phyloP scores from a whole-genome alignment of 2,797 vertebrate species.

The Pelochelys cantorii region DNA sequence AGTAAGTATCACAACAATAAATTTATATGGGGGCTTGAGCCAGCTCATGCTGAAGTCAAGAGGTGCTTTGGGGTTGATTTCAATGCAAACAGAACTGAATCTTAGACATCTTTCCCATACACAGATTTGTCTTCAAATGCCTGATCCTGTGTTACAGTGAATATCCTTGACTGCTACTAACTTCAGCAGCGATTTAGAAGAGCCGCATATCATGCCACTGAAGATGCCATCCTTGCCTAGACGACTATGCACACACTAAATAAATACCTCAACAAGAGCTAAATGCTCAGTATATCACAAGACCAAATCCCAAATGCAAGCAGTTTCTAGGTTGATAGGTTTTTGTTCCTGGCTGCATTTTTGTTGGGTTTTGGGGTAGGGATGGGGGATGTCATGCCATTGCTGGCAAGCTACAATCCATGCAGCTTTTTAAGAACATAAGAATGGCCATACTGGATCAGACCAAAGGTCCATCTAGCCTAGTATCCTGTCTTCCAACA shows the following conservation, averaged over 20 bases:
- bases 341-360: not conserved
- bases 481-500: no score
- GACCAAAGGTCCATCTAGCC: no score
- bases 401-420: not conserved
- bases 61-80: not conserved
- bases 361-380: not conserved
- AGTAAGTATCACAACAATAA: not conserved
- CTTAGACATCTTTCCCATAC: not conserved
- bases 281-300: not conserved
- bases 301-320: not conserved
- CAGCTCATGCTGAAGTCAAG: not conserved
- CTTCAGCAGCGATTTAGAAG: no score
- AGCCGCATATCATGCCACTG: no score
- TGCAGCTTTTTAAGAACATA: not conserved
- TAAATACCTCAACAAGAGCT: not conserved
- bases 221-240: no score
- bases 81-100: not conserved
- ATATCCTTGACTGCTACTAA: not conserved
- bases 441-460: no score
- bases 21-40: not conserved
- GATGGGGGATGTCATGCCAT: not conserved
- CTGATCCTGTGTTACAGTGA: not conserved
- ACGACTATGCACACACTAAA: no score
- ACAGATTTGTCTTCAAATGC: not conserved
- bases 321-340: not conserved